Base-by-base conservation (phyloP, 1,140 invertebrate species). In the Reticulitermes speratus region DNA sequence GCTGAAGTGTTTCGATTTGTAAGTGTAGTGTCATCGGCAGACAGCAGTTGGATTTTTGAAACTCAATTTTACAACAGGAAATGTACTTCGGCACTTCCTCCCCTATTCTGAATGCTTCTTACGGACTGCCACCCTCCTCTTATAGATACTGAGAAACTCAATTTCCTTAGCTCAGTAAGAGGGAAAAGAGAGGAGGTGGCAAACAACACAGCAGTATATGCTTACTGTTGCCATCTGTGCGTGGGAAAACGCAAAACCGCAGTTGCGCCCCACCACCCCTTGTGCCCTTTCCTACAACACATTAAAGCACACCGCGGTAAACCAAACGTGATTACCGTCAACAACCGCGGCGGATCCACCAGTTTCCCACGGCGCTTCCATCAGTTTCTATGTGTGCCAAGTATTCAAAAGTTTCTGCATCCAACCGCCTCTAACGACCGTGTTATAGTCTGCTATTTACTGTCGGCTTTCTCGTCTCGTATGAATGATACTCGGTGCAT, bases 241-340 rank as follows among this genome's bases (percentile, higher is more conserved):
- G 65, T 75, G 65, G 65, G 65, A 75, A 75, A 75, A 75, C 65
- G 65, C 65, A 75, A 75, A 75, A 75, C 65, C 65, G 14, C 65
- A 75, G 30, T 75, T 6, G 14, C 65, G 9, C n/a, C 25, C 16
- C n/a, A 30, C n/a, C 65, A 65, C 8, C 19, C n/a, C 65, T 30
- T 75, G n/a, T 75, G 65, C 65, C 65, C 65, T 75, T 75, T 75
- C 65, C 65, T 75, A 12, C 65, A 75, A 30, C 65, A 75, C 65
- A 75, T 75, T 75, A 75, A 75, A 75, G 65, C 65, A 75, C 65
- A 75, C 7, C 65, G 65, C 65, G 65, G 65, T 75, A 75, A 75
- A 75, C 65, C 65, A 9, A 55, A 75, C 65, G 65, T 75, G 65
- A 75, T 75, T 75, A 75, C n/a, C 25, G 25, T 75, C n/a, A 11